A percentile compares a stretch with the other conserved stretches of the same genome.
Conservation (phyloP, 2,888 invertebrate species). For the Agapetus fuscipes region DNA sequence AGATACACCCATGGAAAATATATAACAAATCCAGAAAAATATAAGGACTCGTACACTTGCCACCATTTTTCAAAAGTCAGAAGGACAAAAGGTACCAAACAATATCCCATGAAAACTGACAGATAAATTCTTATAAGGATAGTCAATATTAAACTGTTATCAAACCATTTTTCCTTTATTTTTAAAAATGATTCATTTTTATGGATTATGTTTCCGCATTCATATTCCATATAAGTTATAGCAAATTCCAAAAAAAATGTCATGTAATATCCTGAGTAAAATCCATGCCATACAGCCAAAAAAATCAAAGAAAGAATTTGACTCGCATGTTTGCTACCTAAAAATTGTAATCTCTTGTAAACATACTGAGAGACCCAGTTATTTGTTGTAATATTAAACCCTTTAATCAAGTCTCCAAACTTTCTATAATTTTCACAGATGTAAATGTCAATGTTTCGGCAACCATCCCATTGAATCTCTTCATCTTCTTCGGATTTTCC, state of each 20-base stretch:
- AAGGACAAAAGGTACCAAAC: slow-evolving; percentile 63
- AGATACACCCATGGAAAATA: too few species aligned
- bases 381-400: slow-evolving; percentile 95
- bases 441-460: slow-evolving; percentile 77
- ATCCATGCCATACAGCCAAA: slow-evolving; percentile 94
- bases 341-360: slow-evolving; percentile 86
- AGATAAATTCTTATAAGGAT: slow-evolving; percentile 61
- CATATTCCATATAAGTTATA: slow-evolving; percentile 77
- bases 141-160: too few species aligned
- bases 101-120: slow-evolving; percentile 76
- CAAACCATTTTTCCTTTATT: too few species aligned
- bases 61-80: slow-evolving; percentile 62
- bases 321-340: slow-evolving; percentile 73
- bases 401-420: slow-evolving; percentile 78
- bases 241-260: slow-evolving; percentile 89
- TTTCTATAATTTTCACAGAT: slow-evolving; percentile 75
- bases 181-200: too few species aligned
- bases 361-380: slow-evolving; percentile 89
- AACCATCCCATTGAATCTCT: slow-evolving; percentile 69
- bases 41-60: slow-evolving; percentile 50
- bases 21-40: too few species aligned
- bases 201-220: slow-evolving; percentile 48
- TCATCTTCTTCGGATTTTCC: slow-evolving; percentile 48
- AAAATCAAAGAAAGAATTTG: slow-evolving; percentile 76
- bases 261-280: slow-evolving; percentile 88